Percentiles rank a stretch among this genome's conserved stretches.
These are phyloP conservation scores for Drosophila parabipectinata DNA, from an alignment of 1,140 invertebrate genomes.

Conservation along the genomic window DNA sequence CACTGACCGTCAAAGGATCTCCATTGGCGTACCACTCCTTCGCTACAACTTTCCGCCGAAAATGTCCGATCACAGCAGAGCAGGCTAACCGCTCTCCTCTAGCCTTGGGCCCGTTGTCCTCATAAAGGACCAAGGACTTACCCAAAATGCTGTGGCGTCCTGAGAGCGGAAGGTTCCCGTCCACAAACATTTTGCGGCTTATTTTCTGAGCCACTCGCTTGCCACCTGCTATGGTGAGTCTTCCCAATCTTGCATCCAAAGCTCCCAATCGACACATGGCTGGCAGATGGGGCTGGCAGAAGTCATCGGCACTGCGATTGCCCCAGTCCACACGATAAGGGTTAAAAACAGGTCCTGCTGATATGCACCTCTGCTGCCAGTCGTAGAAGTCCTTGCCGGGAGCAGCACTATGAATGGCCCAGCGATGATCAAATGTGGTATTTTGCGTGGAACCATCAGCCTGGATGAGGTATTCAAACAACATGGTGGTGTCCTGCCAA, in stretches of 20 bases:
- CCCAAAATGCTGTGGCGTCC: constrained; percentile 91
- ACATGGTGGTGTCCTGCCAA: constrained; percentile 91
- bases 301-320: constrained; percentile 84
- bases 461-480: constrained; percentile 92
- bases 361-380: constrained; percentile 93
- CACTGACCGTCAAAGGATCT: constrained; percentile 86
- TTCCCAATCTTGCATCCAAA: constrained; percentile 88
- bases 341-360: constrained; percentile 91
- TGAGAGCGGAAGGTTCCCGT: constrained; percentile 90
- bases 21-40: constrained; percentile 95
- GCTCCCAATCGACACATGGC: constrained; percentile 88
- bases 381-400: constrained; percentile 95
- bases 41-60: constrained; percentile 92
- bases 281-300: constrained; percentile 85
- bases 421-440: constrained; percentile 90
- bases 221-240: constrained; percentile 89
- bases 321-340: constrained; percentile 89
- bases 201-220: constrained; percentile 87
- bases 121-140: constrained; percentile 94
- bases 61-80: constrained; percentile 90
- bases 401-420: constrained; percentile 87
- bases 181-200: constrained; percentile 92
- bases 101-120: constrained; percentile 93
- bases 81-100: constrained; percentile 95
- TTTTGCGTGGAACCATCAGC: constrained; percentile 93